Conservation (phyloP, 2,113 vertebrate species). For the Sinocyclocheilus grahami region DNA sequence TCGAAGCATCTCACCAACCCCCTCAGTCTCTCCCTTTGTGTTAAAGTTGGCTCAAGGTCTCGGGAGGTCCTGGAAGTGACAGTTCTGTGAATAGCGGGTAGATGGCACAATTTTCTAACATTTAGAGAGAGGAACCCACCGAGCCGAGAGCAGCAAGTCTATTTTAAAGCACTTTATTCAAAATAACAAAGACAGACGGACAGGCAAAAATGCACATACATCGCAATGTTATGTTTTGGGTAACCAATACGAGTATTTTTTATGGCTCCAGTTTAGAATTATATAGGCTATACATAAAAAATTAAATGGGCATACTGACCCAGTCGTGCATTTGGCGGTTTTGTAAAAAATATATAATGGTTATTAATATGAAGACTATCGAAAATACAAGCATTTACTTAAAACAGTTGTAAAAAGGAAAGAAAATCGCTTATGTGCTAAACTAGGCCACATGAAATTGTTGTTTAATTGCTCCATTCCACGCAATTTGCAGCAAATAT, state of each 20-base stretch:
- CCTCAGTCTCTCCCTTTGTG: conserved; percentile 68
- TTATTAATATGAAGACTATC: background rate
- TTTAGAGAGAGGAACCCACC: conserved; percentile 86
- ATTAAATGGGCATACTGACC: background rate
- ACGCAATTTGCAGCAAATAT: background rate
- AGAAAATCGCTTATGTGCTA: background rate
- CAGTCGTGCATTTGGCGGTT: background rate
- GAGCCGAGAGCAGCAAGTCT: conserved; percentile 82
- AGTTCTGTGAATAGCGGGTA: conserved; percentile 98
- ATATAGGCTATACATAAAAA: no score
- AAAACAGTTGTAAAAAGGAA: background rate
- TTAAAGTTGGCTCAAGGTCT: conserved; percentile 84
- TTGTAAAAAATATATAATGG: background rate
- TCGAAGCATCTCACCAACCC: conserved; percentile 60
- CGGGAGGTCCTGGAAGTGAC: conserved; percentile 88
- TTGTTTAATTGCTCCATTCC: background rate
- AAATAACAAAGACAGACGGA: conserved; percentile 87
- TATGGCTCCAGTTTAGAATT: background rate
- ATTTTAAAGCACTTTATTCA: conserved; percentile 89
- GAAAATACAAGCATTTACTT: background rate
- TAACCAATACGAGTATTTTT: conserved; percentile 7
- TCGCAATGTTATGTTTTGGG: conserved; percentile 76
- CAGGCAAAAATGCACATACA: conserved; percentile 77
- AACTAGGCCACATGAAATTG: background rate
- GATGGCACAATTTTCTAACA: conserved; percentile 99